Conservation (phyloP, 1,140 invertebrate species). For the Xylocopa sonorina region DNA sequence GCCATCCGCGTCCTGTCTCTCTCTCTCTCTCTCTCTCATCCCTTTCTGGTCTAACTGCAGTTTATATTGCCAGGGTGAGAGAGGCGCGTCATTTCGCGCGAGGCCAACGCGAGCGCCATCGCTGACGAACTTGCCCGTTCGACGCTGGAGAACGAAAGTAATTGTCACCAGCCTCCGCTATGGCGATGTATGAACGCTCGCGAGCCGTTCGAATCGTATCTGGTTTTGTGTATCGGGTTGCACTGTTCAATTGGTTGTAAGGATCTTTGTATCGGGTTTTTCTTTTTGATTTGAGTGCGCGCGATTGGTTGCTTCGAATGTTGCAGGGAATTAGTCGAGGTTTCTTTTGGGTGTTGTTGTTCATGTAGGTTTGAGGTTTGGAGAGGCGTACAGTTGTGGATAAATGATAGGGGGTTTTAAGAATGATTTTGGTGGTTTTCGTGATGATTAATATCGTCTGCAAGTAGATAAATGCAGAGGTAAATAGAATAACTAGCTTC, state of each 20-base stretch:
- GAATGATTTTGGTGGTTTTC: too few relatives aligned
- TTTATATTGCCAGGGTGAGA: neutral
- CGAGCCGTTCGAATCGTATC: conserved; percentile 10
- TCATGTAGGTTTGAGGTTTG: too few relatives aligned
- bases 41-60: neutral
- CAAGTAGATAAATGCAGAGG: too few relatives aligned
- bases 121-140: neutral
- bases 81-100: conserved; percentile 4
- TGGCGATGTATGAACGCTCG: neutral
- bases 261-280: neutral
- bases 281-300: neutral
- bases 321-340: too few relatives aligned
- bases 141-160: neutral
- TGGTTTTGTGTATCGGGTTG: neutral
- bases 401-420: too few relatives aligned
- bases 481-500: too few relatives aligned
- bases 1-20: too few relatives aligned
- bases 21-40: too few relatives aligned
- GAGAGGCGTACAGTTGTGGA: too few relatives aligned
- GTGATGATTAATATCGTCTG: too few relatives aligned
- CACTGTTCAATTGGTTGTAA: conserved; percentile 4
- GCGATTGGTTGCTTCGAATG: too few relatives aligned
- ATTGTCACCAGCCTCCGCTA: neutral
- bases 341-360: too few relatives aligned
- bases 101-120: neutral